Evolutionary conservation across 2,888 invertebrate species (phyloP), one percentile per base, ranked within the genome.

Genomic region (Erebia aethiops): DNA sequence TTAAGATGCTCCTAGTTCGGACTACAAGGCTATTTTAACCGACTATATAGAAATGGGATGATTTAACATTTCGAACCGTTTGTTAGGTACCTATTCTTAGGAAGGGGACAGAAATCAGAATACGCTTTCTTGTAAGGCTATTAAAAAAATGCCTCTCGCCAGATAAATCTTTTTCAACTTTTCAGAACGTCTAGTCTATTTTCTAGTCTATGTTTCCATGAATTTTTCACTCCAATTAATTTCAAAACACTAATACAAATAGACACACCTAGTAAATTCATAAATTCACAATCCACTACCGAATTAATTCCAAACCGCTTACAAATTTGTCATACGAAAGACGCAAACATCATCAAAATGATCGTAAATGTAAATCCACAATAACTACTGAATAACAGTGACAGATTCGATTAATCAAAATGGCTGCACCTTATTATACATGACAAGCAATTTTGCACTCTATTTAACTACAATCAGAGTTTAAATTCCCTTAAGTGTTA

Each of bases 311-410:
- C 49, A 52, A 61, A 52, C 49, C 52, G 41, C 52, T 13, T 52
- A 52, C 67, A 60, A 58, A 71, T 67, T 63, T 57, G 67, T 57
- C 62, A 63, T 67, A 71, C 51, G 57, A 71, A 63, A 51, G 35
- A 49, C 57, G 71, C 66, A 67, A 71, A 67, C 62, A 67, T 71
- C 56, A 71, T 67, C 67, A 61, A 67, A 67, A 14, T 14, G 58
- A 46, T 67, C 67, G 58, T 58, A 67, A 67, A 66, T 51, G 43
- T 60, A 62, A 71, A 62, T 26, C 43, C 62, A 16, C 51, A 67
- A 71, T 52, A 63, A 63, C 43, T 62, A 26, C 49, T 60, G 61
- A 70, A 70, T 70, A 63, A 69, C 58, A 58, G 61, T 65, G 21
- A 54, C 43, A 54, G 43, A 43, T 58, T 60, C 51, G 56, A 49